Conservation (phyloP, 2,888 invertebrate genomes). For the Spodoptera picta region DNA sequence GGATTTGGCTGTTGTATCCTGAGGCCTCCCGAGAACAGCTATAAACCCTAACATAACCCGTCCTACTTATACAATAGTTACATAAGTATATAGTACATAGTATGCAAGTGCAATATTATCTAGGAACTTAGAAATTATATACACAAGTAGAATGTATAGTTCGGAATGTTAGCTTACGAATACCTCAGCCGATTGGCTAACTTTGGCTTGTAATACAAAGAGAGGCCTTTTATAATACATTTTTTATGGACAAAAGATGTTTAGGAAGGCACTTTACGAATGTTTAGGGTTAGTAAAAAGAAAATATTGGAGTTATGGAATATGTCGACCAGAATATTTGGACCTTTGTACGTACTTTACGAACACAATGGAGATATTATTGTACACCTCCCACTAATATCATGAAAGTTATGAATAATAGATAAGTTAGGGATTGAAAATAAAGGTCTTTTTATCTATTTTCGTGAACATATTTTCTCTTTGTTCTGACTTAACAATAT, state of each 20-base stretch:
- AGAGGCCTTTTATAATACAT: conserved; percentile 13
- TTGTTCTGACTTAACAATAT: no score
- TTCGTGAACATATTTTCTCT: no score
- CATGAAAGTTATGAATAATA: conserved; percentile 19
- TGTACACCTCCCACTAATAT: conserved; percentile 9
- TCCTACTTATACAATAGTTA: conserved; percentile 30
- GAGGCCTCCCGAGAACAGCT: conserved; percentile 40
- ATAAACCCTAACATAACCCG: conserved; percentile 49
- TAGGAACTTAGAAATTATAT: conserved; percentile 17
- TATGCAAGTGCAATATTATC: conserved; percentile 45
- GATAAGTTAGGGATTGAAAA: conserved; percentile 1
- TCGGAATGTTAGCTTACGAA: conserved; percentile 37
- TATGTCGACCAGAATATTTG: conserved; percentile 22
- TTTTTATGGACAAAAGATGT: conserved; percentile 8
- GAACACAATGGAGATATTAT: not conserved
- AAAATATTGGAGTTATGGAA: conserved; percentile 15
- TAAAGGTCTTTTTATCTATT: no score
- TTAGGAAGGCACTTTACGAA: conserved; percentile 6
- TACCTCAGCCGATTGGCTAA: conserved; percentile 22
- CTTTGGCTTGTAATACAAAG: conserved; percentile 12
- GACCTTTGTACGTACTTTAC: conserved; percentile 6
- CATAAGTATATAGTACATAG: conserved; percentile 9
- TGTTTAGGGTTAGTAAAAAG: conserved; percentile 2
- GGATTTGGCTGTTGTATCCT: conserved; percentile 43
- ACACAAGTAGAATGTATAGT: conserved; percentile 4